Evolutionary conservation across 2,797 vertebrate species (phyloP), one percentile per base, ranked within the genome.

Genomic region (Mormyrus proboscirostris): DNA sequence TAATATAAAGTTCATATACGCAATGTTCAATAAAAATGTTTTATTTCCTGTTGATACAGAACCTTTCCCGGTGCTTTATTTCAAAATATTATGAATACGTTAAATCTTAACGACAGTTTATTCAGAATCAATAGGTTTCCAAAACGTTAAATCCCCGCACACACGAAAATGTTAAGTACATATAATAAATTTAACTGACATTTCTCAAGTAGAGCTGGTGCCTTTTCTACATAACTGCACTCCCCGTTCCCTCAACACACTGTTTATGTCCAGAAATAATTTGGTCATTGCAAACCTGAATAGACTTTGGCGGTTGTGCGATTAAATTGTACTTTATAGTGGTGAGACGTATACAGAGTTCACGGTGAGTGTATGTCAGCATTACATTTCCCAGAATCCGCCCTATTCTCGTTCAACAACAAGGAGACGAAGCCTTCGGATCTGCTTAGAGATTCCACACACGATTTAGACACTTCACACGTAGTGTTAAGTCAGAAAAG

Each of bases 1-100:
- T 99, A 38, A 97, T 98, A 98, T 98, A 97, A 98, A 97, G 4
- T 97, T 98, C 95, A 98, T 97, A 97, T 99, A 98, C 96, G 97
- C 95, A 96, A 98, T 98, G 97, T 96, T 98, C 97, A 99, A 99
- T 99, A 98, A 99, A 98, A 99, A 98, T 95, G 97, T 98, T 99
- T 99, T 98, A 98, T 99, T 99, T 99, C 98, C 98, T 97, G 97
- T 99, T 99, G 96, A 97, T 97, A 97, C 95, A 82, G 76, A 95
- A 93, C 83, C 79, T 89, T 88, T 53, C 44, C 59, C 10, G 5
- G 33, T 38, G 7, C 49, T n/a, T 53, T 76, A 73, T 44, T 87
- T 55, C 25, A 8, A 69, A 47, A 33, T 59, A n/a, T 50, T 88
- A 49, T 49, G 7, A 9, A 83, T 44, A 22, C 38, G 49, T 44